phyloP scores from a whole-genome alignment of 2,113 vertebrate species.

The Esox niger region DNA sequence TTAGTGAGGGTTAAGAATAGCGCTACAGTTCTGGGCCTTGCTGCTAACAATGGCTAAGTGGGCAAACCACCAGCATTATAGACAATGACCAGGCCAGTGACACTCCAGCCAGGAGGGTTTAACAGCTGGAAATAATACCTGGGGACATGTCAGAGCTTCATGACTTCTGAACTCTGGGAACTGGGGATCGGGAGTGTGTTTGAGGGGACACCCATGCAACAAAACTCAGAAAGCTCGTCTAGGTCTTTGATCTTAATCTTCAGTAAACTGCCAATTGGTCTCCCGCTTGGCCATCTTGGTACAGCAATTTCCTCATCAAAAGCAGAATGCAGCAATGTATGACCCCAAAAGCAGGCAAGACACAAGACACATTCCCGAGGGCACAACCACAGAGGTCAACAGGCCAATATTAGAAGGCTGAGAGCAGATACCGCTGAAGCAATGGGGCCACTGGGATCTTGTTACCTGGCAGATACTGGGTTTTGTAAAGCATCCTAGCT shows the following conservation, averaged over 20 bases:
- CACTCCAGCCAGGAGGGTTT: slow-evolving; percentile 25
- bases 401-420: slow-evolving; percentile 45
- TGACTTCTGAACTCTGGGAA: no score
- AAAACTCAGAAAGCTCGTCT: slow-evolving; percentile 9
- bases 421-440: neutral
- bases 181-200: no score
- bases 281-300: no score
- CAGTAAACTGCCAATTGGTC: no score
- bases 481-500: slow-evolving; percentile 9
- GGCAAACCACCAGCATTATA: slow-evolving; percentile 6
- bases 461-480: slow-evolving; percentile 28
- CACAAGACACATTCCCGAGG: neutral
- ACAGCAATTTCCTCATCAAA: slow-evolving; percentile 11
- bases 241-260: slow-evolving; percentile 6
- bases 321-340: neutral
- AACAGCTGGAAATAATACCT: slow-evolving; percentile 39
- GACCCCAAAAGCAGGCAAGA: slow-evolving; percentile 7
- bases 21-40: slow-evolving; percentile 18
- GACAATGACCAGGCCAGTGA: slow-evolving; percentile 18
- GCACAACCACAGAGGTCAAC: neutral
- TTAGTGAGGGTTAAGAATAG: slow-evolving; percentile 50
- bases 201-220: neutral
- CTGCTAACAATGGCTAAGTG: neutral
- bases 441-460: slow-evolving; percentile 35
- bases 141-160: no score